These are phyloP conservation scores for Paramacrobiotus metropolitanus DNA, from an alignment of 1,140 invertebrate species.

Conservation along the genomic window DNA sequence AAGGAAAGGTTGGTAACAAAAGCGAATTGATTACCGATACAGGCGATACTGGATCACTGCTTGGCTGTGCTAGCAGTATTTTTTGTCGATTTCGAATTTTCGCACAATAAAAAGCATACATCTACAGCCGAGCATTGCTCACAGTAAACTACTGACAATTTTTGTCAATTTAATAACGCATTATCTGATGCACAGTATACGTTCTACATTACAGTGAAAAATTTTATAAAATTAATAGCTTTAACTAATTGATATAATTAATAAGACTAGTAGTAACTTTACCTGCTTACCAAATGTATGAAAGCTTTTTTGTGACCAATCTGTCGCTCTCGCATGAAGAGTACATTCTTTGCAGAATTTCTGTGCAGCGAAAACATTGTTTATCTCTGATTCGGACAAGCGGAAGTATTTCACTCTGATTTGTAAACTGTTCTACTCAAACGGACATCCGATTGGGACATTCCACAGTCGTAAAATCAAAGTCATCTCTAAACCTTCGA, in stretches of 20 bases:
- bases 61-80: too few relatives aligned
- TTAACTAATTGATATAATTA: too few relatives aligned
- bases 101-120: too few relatives aligned
- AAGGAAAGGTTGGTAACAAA: constrained; percentile 34
- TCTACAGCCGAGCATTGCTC: too few relatives aligned
- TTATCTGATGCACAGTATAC: too few relatives aligned
- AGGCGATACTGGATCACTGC: too few relatives aligned
- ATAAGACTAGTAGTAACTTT: constrained; percentile 6
- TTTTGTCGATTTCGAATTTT: too few relatives aligned
- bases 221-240: too few relatives aligned
- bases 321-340: constrained; percentile 5
- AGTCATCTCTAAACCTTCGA: constrained; percentile 98
- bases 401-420: constrained; percentile 97
- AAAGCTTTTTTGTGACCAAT: neutral
- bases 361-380: constrained; percentile 95
- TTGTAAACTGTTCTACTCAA: constrained; percentile 97
- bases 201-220: too few relatives aligned
- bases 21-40: too few relatives aligned
- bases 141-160: too few relatives aligned
- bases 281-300: constrained; percentile 28
- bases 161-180: too few relatives aligned
- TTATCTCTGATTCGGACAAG: constrained; percentile 97
- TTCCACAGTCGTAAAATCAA: constrained; percentile 97
- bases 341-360: constrained; percentile 47
- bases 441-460: constrained; percentile 88